Conservation (phyloP, 2,797 vertebrate species). For the Eulemur coronatus region DNA sequence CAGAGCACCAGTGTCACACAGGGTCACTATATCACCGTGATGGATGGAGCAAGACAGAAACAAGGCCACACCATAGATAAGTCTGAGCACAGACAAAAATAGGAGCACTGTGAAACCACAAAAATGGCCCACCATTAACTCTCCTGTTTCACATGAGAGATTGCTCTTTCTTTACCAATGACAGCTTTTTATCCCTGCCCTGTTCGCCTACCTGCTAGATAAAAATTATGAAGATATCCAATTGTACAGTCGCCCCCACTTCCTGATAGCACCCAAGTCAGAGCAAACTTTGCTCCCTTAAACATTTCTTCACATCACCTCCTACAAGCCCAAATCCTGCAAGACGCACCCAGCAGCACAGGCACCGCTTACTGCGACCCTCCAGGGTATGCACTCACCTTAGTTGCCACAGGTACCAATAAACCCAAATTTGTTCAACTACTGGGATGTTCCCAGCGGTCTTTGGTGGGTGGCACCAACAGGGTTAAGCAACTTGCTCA, state of each 20-base stretch:
- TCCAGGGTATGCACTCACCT: neutral
- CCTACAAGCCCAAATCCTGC: neutral
- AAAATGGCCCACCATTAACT: no score
- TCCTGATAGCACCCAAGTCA: neutral
- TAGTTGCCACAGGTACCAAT: neutral
- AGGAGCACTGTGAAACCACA: neutral
- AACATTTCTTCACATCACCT: neutral
- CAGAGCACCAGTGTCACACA: neutral
- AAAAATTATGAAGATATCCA: neutral
- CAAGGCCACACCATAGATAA: neutral
- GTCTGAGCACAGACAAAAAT: neutral
- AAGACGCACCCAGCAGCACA: neutral
- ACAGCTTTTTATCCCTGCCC: neutral
- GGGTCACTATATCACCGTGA: rapidly evolving
- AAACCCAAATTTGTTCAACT: neutral
- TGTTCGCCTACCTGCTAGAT: neutral
- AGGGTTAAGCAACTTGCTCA: neutral
- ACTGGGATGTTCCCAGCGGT: neutral
- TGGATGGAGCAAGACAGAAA: neutral
- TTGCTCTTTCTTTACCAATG: neutral
- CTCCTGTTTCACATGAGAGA: neutral
- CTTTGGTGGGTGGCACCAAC: neutral
- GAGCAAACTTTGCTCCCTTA: neutral
- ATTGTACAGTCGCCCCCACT: neutral
- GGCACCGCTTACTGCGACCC: neutral